phyloP scores from a whole-genome alignment of 1,140 invertebrate species.

The Drosophila willistoni region DNA sequence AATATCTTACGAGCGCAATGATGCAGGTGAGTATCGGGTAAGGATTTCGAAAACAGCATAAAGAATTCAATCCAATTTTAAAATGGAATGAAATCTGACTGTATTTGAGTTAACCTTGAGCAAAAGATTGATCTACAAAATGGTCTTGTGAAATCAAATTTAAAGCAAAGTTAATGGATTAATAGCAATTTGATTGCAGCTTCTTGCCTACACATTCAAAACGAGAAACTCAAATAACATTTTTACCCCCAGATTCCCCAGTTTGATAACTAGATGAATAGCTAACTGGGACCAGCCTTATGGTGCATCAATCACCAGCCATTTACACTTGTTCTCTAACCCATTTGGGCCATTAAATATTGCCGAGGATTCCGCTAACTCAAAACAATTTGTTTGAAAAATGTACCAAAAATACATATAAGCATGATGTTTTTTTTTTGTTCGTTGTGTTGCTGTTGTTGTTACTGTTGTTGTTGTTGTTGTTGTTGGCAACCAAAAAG shows the following conservation, averaged over 20 bases:
- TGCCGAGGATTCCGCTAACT: constrained; percentile 24
- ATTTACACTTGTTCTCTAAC: constrained; percentile 7
- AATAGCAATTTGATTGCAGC: not conserved
- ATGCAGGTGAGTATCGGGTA: too few relatives aligned
- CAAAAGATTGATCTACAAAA: too few relatives aligned
- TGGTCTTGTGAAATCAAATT: not conserved
- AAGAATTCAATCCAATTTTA: too few relatives aligned
- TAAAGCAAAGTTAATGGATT: constrained; percentile 1
- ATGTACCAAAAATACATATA: not conserved
- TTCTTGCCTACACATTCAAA: too few relatives aligned
- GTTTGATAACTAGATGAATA: too few relatives aligned
- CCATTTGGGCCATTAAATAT: constrained; percentile 48
- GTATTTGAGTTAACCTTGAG: too few relatives aligned
- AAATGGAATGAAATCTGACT: too few relatives aligned
- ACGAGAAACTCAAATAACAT: too few relatives aligned
- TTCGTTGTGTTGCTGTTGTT: not conserved
- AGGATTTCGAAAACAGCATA: too few relatives aligned
- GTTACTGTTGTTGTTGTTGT: not conserved
- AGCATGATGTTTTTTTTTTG: not conserved
- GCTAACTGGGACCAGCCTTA: too few relatives aligned
- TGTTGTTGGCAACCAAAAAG: constrained; percentile 43
- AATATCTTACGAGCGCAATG: too few relatives aligned
- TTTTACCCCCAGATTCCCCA: too few relatives aligned
- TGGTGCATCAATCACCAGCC: constrained; percentile 61
- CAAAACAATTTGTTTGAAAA: constrained; percentile 39